phyloP scores from a whole-genome alignment of 2,113 vertebrate genomes.

The Pseudorhombus dupliciocellatus region DNA sequence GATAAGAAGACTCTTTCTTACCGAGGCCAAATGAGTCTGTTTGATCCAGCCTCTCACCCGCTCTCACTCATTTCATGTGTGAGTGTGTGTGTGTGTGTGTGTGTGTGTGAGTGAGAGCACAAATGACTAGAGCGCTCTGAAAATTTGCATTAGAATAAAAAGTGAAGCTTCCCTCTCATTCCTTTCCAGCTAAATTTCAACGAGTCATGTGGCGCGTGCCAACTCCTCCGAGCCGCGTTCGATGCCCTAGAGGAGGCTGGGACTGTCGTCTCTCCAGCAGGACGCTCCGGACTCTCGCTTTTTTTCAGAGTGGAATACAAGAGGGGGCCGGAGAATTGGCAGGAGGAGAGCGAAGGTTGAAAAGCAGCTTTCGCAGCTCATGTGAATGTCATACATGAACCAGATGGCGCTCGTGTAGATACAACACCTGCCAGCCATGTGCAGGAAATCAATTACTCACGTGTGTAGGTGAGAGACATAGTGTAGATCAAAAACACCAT shows the following conservation, averaged over 20 bases:
- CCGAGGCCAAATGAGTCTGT: conserved; percentile 69
- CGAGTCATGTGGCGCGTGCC: conserved; percentile 18
- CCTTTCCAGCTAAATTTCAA: conserved; percentile 37
- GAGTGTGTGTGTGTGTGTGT: conserved; percentile 1
- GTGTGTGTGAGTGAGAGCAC: conserved; percentile 8
- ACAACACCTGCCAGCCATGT: not conserved
- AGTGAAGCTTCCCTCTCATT: conserved; percentile 17
- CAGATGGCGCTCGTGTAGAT: not conserved
- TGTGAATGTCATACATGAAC: not conserved
- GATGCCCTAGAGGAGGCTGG: conserved; percentile 9
- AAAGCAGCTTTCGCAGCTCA: not conserved
- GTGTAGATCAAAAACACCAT: too few species aligned
- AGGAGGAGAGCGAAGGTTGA: not conserved
- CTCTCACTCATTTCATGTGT: conserved; percentile 44
- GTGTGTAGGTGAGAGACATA: too few species aligned
- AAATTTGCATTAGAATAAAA: conserved; percentile 9
- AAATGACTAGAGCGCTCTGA: conserved; percentile 15
- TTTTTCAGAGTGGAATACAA: not conserved
- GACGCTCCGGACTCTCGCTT: not conserved
- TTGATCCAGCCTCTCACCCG: conserved; percentile 63
- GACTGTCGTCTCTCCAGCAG: conserved; percentile 31
- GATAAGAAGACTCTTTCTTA: conserved; percentile 67
- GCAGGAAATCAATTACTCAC: too few species aligned
- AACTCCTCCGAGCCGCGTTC: conserved; percentile 7
- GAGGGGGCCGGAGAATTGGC: not conserved